Evolutionary conservation across 2,113 vertebrate genomes (phyloP), one percentile per base, ranked within the genome.

Genomic region (Barbus barbus): DNA sequence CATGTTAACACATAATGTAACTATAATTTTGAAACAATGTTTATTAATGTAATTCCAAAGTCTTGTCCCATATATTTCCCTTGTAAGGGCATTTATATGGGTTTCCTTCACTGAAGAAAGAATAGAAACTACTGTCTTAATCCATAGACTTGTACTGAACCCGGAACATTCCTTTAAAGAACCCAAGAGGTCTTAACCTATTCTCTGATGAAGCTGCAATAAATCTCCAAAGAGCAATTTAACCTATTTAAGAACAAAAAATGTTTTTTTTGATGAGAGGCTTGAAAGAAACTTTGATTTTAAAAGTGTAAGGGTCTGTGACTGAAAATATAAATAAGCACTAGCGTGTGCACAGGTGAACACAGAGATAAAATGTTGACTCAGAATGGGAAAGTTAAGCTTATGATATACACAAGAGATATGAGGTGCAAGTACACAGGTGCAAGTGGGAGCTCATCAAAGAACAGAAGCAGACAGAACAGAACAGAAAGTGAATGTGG

Each of bases 391-490:
- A 38, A 69, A 38, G 63, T 36, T 36, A 36, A 3, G 18, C 18
- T 38, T 28, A 41, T 18, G 20, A 58, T 36, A 12, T 33, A 51
- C 14, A 13, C 12, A 20, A 56, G 26, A 67, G 48, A 36, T n/a
- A 11, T 56, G 48, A 76, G 48, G 20, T 33, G 28, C 51, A 31
- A 56, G 48, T 56, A n/a, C 51, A 77, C 20, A 3, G 48, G 51
- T 36, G 74, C 48, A 60, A 38, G 28, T 71, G 56, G 78, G 81
- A 86, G 38, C 26, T 38, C 51, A 73, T 81, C 76, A 48, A 46
- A 76, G 78, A 85, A 63, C 63, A 31, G n/a, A 82, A 24, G 41
- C 26, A 58, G 14, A 36, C 18, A 46, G 71, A 14, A 41, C 24
- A 74, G 24, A 79, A 60, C 26, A 78, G 65, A 69, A 38, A 69